phyloP scores from a whole-genome alignment of 1,140 invertebrate species.

The Branchinecta lindahli region DNA sequence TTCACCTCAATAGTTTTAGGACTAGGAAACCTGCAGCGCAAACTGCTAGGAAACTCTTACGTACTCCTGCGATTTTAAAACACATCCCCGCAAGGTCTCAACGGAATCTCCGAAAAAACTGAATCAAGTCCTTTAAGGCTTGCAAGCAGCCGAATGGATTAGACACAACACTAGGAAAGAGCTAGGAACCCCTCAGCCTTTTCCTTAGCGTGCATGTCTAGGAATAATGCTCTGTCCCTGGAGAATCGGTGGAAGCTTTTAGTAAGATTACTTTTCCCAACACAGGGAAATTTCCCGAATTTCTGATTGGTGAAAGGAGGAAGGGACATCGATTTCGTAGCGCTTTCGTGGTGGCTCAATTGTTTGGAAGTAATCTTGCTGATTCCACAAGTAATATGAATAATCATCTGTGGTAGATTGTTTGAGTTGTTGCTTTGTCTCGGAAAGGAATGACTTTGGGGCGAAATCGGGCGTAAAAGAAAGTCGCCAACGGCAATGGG shows the following conservation, averaged over 20 bases:
- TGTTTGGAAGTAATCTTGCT: conserved; percentile 6
- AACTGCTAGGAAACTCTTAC: too few species aligned
- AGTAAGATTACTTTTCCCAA: conserved; percentile 8
- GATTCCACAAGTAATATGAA: conserved; percentile 9
- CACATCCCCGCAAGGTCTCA: too few species aligned
- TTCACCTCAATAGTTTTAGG: too few species aligned
- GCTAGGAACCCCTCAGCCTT: background rate
- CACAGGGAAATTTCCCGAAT: background rate
- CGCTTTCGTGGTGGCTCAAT: background rate
- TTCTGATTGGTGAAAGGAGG: background rate
- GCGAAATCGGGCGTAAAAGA: too few species aligned
- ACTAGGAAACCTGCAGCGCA: too few species aligned
- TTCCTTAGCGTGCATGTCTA: conserved; percentile 6
- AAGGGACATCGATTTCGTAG: conserved; percentile 4
- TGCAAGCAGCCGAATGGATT: too few species aligned
- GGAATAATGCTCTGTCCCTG: background rate
- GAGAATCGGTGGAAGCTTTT: conserved; percentile 2
- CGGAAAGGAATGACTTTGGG: too few species aligned
- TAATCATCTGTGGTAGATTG: background rate
- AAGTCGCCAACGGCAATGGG: too few species aligned
- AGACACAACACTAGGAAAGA: background rate
- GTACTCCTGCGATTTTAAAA: too few species aligned
- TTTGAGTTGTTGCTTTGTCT: background rate
- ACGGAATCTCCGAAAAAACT: too few species aligned
- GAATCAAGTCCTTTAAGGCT: too few species aligned